phyloP scores from a whole-genome alignment of 1,140 invertebrate genomes.

The Zaprionus nigranus region DNA sequence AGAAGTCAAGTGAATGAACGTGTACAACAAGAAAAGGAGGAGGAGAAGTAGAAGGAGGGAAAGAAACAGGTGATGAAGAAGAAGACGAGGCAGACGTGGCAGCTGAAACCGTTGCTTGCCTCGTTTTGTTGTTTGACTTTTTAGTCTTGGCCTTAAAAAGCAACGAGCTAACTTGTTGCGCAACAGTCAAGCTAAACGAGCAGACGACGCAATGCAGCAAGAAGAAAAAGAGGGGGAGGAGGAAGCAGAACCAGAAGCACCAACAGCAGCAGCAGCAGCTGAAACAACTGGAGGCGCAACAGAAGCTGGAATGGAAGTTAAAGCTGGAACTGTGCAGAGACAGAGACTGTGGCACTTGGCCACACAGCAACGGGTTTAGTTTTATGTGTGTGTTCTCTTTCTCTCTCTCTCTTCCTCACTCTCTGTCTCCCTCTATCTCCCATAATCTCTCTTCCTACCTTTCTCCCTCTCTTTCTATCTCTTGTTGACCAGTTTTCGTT shows the following conservation, averaged over 20 bases:
- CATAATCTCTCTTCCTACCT: no score
- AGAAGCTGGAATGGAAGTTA: slow-evolving; percentile 16
- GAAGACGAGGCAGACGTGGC: slow-evolving; percentile 42
- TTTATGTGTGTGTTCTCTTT: slow-evolving; percentile 23
- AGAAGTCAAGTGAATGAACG: slow-evolving; percentile 67
- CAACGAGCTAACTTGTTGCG: slow-evolving; percentile 62
- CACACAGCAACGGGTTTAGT: slow-evolving; percentile 57
- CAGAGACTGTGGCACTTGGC: slow-evolving; percentile 46
- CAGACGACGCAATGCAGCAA: slow-evolving; percentile 18
- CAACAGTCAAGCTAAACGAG: slow-evolving; percentile 45
- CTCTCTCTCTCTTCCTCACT: slow-evolving; percentile 3
- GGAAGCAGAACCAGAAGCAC: slow-evolving; percentile 1
- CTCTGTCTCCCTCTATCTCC: slow-evolving; percentile 13
- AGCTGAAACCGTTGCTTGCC: slow-evolving; percentile 46
- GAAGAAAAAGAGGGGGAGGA: not conserved
- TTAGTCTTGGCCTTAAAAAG: slow-evolving; percentile 69
- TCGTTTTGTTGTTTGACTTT: slow-evolving; percentile 35
- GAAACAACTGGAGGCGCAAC: slow-evolving; percentile 2
- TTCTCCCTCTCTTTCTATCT: slow-evolving; percentile 8
- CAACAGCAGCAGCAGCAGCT: slow-evolving; percentile 13
- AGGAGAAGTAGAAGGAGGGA: no score
- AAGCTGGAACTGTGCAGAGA: slow-evolving; percentile 1
- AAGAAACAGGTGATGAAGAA: slow-evolving; percentile 11
- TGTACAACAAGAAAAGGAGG: slow-evolving; percentile 28
- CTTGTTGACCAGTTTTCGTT: slow-evolving; percentile 50